phyloP scores from a whole-genome alignment of 2,888 invertebrate species.

The Phoenoteleia sp. region DNA sequence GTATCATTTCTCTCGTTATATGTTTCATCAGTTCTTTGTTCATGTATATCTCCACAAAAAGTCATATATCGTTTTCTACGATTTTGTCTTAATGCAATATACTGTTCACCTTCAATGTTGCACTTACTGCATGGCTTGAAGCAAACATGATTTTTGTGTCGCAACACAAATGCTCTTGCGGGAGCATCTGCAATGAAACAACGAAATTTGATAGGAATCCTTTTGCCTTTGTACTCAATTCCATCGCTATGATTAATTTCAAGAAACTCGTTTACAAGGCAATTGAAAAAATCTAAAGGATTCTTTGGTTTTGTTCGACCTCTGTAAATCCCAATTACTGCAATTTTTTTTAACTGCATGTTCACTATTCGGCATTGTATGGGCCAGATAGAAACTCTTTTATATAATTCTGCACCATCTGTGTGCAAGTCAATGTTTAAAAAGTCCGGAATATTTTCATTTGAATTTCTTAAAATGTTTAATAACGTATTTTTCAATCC shows the following conservation, averaged over 20 bases:
- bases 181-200: conserved; percentile 23
- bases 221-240: not conserved
- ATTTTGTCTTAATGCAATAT: not conserved
- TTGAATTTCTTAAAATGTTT: no score
- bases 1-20: conserved; percentile 9
- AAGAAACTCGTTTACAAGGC: not conserved
- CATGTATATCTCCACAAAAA: not conserved
- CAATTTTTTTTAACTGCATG: not conserved
- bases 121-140: no score
- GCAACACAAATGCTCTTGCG: conserved; percentile 22
- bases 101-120: not conserved
- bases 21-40: not conserved
- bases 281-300: conserved; percentile 4
- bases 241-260: not conserved
- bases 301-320: not conserved
- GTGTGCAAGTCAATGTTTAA: conserved; percentile 14
- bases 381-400: conserved; percentile 13
- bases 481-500: not conserved
- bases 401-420: conserved; percentile 22
- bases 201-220: not conserved
- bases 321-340: conserved; percentile 12
- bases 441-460: no score
- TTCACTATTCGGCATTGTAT: not conserved
- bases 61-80: not conserved
- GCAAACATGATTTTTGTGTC: conserved; percentile 25